Percentiles rank a stretch among this genome's conserved stretches.
Evolutionary conservation across 2,888 invertebrate genomes (phyloP).

Genomic region (Drosophila prostipennis): DNA sequence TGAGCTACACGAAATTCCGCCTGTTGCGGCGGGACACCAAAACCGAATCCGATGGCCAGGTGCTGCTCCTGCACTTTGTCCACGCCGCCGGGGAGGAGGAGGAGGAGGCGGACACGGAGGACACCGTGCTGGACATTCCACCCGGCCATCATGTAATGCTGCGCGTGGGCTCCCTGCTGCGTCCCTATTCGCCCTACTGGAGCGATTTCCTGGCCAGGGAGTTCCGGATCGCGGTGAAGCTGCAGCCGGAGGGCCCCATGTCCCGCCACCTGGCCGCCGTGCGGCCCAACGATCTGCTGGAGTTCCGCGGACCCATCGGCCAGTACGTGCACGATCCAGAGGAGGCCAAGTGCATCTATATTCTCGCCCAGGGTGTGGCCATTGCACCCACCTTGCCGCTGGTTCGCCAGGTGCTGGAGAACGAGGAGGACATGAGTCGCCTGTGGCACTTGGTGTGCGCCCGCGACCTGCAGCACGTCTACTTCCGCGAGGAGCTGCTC

Average conservation of each 20-base stretch:
- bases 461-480: slow-evolving; percentile 85
- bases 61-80: slow-evolving; percentile 74
- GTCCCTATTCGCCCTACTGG: slow-evolving; percentile 83
- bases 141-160: slow-evolving; percentile 80
- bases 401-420: slow-evolving; percentile 86
- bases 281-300: slow-evolving; percentile 85
- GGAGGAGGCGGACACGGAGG: slow-evolving; percentile 17
- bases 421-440: slow-evolving; percentile 89
- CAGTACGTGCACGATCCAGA: slow-evolving; percentile 51
- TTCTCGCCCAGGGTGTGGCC: slow-evolving; percentile 90
- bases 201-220: slow-evolving; percentile 67
- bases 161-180: slow-evolving; percentile 61
- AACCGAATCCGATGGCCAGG: slow-evolving; percentile 34
- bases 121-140: slow-evolving; percentile 73
- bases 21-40: slow-evolving; percentile 49
- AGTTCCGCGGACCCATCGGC: slow-evolving; percentile 91
- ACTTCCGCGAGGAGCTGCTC: slow-evolving; percentile 87
- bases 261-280: slow-evolving; percentile 86
- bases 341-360: slow-evolving; percentile 78
- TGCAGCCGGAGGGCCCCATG: slow-evolving; percentile 86
- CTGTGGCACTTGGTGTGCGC: slow-evolving; percentile 88
- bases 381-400: slow-evolving; percentile 89
- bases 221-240: slow-evolving; percentile 88
- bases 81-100: slow-evolving; percentile 33
- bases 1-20: slow-evolving; percentile 57